A percentile compares a stretch with the other conserved stretches of the same genome.
Conservation (phyloP, 2,113 vertebrate species). For the Erythrolamprus reginae region DNA sequence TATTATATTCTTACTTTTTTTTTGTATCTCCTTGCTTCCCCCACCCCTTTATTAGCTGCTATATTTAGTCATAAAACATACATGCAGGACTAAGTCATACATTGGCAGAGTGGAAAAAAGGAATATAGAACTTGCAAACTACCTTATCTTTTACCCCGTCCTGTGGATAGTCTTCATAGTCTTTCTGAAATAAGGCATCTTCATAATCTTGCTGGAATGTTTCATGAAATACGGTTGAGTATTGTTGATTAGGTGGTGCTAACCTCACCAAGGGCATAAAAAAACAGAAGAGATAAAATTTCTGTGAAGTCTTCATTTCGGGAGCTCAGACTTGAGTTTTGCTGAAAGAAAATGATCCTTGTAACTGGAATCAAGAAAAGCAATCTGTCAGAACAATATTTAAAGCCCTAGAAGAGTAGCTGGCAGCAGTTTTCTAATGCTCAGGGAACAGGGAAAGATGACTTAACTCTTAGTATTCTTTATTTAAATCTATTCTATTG, state of each 20-base stretch:
- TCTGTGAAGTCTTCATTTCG: conserved; percentile 76
- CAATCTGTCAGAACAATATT: conserved; percentile 89
- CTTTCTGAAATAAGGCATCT: conserved; percentile 58
- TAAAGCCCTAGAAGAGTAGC: conserved; percentile 86
- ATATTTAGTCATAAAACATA: conserved; percentile 15
- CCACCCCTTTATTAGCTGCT: conserved; percentile 4
- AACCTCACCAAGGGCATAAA: conserved; percentile 72
- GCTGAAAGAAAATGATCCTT: conserved; percentile 62
- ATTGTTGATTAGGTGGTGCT: conserved; percentile 68
- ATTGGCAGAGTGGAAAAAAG: conserved; percentile 30
- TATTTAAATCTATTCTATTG: conserved; percentile 56
- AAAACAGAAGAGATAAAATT: conserved; percentile 65
- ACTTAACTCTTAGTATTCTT: conserved; percentile 87
- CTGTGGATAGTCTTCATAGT: conserved; percentile 65
- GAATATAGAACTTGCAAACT: conserved; percentile 49
- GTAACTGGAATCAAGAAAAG: conserved; percentile 75
- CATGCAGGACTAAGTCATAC: conserved; percentile 12
- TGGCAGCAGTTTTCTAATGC: conserved; percentile 79
- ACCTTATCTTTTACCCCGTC: conserved; percentile 67
- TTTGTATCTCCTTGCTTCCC: conserved; percentile 29
- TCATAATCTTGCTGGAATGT: conserved; percentile 55
- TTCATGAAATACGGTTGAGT: conserved; percentile 48
- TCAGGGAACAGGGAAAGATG: conserved; percentile 77
- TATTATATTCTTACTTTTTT: conserved; percentile 37
- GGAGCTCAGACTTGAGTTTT: conserved; percentile 55